Evolutionary conservation across 2,888 invertebrate genomes (phyloP).

Genomic region (Diadegma fenestrale): DNA sequence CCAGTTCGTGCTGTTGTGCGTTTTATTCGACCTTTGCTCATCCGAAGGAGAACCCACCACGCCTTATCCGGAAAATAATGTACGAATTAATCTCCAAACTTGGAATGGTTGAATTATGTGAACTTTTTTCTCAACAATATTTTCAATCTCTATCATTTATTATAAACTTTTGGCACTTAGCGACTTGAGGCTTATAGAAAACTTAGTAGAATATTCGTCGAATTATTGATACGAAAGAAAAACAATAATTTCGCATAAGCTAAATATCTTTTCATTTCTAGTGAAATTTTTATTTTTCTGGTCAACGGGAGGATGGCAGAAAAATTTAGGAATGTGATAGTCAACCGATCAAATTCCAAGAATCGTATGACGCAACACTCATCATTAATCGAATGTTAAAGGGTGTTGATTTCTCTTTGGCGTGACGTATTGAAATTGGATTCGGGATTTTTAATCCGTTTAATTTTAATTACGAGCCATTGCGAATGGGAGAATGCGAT

Average conservation of each 20-base stretch:
- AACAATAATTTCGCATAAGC: background rate
- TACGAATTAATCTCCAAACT: background rate
- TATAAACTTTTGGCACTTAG: background rate
- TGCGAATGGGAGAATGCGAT: background rate
- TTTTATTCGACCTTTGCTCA: background rate
- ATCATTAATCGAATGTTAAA: constrained; percentile 6
- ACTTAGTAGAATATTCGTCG: background rate
- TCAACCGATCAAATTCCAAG: constrained; percentile 28
- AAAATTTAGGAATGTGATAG: constrained; percentile 25
- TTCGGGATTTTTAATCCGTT: background rate
- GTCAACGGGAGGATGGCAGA: background rate
- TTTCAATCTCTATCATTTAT: background rate
- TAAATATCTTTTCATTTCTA: background rate
- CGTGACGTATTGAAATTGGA: constrained; percentile 37
- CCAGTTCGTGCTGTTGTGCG: background rate
- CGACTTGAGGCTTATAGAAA: background rate
- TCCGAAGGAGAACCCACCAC: background rate
- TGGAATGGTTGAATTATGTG: background rate
- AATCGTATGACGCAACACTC: constrained; percentile 37
- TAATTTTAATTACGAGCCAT: background rate
- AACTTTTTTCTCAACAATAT: background rate
- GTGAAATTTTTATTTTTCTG: background rate
- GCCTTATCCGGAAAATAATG: background rate
- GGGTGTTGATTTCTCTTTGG: constrained; percentile 42
- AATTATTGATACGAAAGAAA: background rate